Conservation (phyloP, 2,797 vertebrate species). For the Agapornis canus region DNA sequence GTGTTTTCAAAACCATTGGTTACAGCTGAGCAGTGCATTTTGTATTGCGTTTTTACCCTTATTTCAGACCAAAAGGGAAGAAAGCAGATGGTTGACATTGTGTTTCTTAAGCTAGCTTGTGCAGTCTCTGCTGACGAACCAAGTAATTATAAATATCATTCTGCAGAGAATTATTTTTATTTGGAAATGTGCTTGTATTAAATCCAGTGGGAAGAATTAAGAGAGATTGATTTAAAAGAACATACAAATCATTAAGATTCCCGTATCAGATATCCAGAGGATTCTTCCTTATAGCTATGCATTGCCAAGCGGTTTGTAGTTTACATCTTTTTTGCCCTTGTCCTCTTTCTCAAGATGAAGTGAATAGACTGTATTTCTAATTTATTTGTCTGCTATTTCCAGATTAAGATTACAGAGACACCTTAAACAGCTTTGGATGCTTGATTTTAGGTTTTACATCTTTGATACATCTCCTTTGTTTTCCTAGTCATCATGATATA, state of each 20-base stretch:
- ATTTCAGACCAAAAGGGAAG: neutral
- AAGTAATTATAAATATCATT: neutral
- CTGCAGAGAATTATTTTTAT: neutral
- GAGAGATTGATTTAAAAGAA: neutral
- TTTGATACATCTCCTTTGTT: neutral
- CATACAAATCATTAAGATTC: neutral
- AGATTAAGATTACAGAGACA: neutral
- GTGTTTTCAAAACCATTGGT: neutral
- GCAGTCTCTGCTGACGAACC: neutral
- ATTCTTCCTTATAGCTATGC: neutral
- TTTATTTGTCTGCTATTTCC: neutral
- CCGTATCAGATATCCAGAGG: neutral
- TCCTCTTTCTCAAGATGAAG: neutral
- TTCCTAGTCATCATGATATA: accelerated
- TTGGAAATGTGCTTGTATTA: neutral
- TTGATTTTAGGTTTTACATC: neutral
- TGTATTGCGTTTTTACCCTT: neutral
- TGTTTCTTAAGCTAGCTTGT: neutral
- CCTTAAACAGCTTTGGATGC: neutral
- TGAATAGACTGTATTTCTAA: neutral
- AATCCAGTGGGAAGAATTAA: neutral
- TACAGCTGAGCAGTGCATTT: neutral
- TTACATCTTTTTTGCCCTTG: neutral
- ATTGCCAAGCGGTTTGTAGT: neutral
- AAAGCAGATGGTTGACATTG: neutral